Base-by-base conservation (phyloP, 2,888 invertebrate species). In the Dyspetes luteomarginatus region DNA sequence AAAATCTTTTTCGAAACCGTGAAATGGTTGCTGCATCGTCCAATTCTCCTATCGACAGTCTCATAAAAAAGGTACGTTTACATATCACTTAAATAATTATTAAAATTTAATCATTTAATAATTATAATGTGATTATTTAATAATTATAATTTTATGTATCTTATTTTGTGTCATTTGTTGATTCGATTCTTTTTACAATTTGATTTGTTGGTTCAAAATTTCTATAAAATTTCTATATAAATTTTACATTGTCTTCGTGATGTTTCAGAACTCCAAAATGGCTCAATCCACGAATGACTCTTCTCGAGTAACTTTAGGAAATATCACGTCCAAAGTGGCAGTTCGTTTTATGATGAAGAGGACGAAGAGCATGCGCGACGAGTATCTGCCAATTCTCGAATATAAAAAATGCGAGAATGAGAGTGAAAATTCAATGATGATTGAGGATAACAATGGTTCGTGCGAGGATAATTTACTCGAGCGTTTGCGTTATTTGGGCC, bases 331-430 rank as follows among this genome's bases (percentile, higher is more conserved):
- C 15, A 36, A 24, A 4, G 26, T 48, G 5, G 60, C 78, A 1
- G 19, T 75, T 3, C 60, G 67, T 19, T 72, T 64, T 7, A 0
- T 69, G 2, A 2, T 84, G 15, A 68, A 72, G 41, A 78, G 73
- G 43, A 48, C 82, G 1, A 69, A 73, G 17, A 69, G 73, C 15
- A 69, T 82, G 24, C 60, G 74, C 19, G 62, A 71, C 3, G 76
- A 75, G 0, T 41, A 73, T 45, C 41, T 45, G 7, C 28, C 81
- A 30, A 60, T 58, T n/a, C 3, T 28, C 24, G 68, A 24, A 15
- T 36, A 58, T 12, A 41, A 65, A 30, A 36, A 55, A 5, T 36
- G 15, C 4, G 45, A 62, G n/a, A 64, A 64, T 28, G 24, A 77
- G 30, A 12, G 22, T 52, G 50, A 72, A 77, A 19, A 79, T n/a